Base-by-base conservation (phyloP, 2,888 invertebrate species). In the Hyposoter dolosus region DNA sequence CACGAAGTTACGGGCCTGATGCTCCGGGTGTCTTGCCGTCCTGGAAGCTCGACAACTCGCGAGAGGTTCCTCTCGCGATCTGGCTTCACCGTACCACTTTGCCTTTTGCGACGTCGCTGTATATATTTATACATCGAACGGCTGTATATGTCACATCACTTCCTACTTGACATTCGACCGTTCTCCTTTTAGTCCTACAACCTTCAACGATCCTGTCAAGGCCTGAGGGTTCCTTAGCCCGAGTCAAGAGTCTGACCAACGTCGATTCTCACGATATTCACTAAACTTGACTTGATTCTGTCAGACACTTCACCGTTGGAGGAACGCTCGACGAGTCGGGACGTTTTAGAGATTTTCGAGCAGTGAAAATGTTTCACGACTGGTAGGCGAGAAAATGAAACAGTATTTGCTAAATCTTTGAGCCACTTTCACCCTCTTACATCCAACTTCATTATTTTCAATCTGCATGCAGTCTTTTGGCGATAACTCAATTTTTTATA, bases 1-100 rank as follows among this genome's bases (percentile, higher is more conserved):
- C 88, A 88, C 91, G 89, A 91, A 92, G 92, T 92, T 92, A 89
- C 90, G 60, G 50, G 69, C 72, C 83, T 78, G 74, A 72, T 56
- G 75, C 85, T 85, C 77, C 63, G 28, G 60, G 82, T 82, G 69
- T 79, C 69, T 68, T 50, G 63, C 71, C 50, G 68, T 79, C 82
- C 71, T 75, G 23, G 68, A 79, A 79, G 71, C 83, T 79, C 45
- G 60, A 65, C 60, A 75, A 78, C 85, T 72, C 28, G 75, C 68
- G 78, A 71, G 78, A 66, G 50, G 40, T 65, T 75, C 74, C 78
- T 68, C 45, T 45, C 56, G n/a, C 81, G n/a, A 82, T 75, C 45
- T 71, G 65, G 69, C 45, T 66, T 60, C 28, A 19, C 71, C 60
- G 66, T 47, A 66, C 56, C 65, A 45, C 68, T 76, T 63, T 72